Evolutionary conservation across 2,113 vertebrate genomes (phyloP).

Genomic region (Leuciscus idus): DNA sequence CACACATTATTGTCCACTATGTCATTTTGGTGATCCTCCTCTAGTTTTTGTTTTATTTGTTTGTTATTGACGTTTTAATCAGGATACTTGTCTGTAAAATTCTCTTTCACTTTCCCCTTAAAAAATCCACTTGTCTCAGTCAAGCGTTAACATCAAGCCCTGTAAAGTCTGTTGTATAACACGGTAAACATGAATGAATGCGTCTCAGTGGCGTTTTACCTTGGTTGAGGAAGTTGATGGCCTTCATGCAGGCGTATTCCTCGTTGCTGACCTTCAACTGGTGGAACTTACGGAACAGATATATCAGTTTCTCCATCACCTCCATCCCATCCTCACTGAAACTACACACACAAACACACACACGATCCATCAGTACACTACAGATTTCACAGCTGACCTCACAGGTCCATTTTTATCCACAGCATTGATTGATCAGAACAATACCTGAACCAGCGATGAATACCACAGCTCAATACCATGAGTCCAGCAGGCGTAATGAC

Average conservation of each 20-base stretch:
- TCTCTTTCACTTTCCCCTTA: no score
- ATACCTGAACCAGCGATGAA: background rate
- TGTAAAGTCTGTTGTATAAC: background rate
- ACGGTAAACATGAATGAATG: background rate
- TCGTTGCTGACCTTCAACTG: constrained; percentile 97
- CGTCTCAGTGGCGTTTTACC: constrained; percentile 71
- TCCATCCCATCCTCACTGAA: constrained; percentile 99
- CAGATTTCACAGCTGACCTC: background rate
- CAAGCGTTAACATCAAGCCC: no score
- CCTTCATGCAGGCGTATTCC: constrained; percentile 98
- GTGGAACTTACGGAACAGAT: constrained; percentile 95
- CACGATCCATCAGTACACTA: constrained; percentile 75
- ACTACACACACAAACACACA: constrained; percentile 59
- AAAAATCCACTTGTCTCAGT: no score
- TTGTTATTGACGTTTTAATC: no score
- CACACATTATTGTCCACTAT: no score
- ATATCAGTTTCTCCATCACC: constrained; percentile 96
- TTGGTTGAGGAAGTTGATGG: constrained; percentile 99
- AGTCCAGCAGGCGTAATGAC: no score
- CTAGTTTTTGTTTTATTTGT: no score
- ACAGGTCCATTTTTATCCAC: background rate
- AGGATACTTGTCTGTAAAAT: no score
- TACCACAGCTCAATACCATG: no score
- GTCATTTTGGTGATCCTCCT: no score
- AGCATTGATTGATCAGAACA: background rate